Base-by-base conservation (phyloP, 2,113 vertebrate species). In the Apodemus speciosus region DNA sequence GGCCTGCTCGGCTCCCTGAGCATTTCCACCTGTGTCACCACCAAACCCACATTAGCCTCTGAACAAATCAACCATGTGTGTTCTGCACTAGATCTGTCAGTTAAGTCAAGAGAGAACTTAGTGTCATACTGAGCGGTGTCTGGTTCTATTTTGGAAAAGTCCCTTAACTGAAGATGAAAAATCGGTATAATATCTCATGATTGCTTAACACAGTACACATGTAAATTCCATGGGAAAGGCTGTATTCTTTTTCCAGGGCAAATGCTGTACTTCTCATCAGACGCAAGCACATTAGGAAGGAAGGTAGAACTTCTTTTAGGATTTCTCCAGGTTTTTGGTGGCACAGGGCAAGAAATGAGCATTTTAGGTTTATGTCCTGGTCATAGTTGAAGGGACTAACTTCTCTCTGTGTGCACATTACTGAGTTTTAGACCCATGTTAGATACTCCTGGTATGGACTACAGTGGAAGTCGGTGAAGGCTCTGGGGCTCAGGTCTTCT, bases 1-100 rank as follows among this genome's bases (percentile, higher is more conserved):
- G 81, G 92, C 92, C 64, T 46, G 51, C 25, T 83, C 64, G 64
- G 64, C 35, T 83, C 79, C 69, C 49, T 95, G 97, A 97, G 95
- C 76, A 10, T 38, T 94, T 60, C 96, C 96, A 97, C 97, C 95
- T 97, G 97, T 51, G 86, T 35, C 27, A 13, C 79, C 21, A 7
- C 68, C 51, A 89, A 77, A 46, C 6, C 73, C 30, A 3, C 11
- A 20, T 73, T 71, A 90, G 56, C 64, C 79, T 95, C 89, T 25
- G 79, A 58, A 72, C 92, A 94, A 87, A 68, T 91, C 88, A 87
- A 96, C 91, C 0, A 89, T 87, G 83, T 95, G 95, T 96, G 95
- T 96, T 97, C 94, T 94, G 83, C 40, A 51, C 80, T 40, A 14
- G 40, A 49, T 25, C 2, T 89, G 89, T 68, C 95, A 89, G 66